A percentile compares a stretch with the other conserved stretches of the same genome.
phyloP scores from a whole-genome alignment of 2,888 invertebrate species.

The Ennomos erosarius region DNA sequence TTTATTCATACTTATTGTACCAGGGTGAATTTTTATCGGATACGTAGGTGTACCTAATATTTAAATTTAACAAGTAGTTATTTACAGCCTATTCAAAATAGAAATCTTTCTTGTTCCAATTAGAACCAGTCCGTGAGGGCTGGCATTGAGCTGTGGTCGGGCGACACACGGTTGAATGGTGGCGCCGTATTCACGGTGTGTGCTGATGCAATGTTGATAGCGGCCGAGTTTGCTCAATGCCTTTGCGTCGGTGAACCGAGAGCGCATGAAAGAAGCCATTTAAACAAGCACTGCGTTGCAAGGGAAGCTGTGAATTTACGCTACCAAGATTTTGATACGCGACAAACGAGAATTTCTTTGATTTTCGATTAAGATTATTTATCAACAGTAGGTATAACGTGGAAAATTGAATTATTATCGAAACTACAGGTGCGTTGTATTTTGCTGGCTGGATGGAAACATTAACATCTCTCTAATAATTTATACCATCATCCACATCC shows the following conservation, averaged over 20 bases:
- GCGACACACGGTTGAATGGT: slow-evolving; percentile 4
- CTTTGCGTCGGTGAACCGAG: background rate
- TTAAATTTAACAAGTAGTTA: too few species aligned
- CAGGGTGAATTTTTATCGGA: too few species aligned
- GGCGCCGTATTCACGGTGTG: slow-evolving; percentile 21
- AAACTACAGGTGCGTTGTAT: background rate
- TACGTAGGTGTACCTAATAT: too few species aligned
- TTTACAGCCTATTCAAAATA: too few species aligned
- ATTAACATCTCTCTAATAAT: too few species aligned
- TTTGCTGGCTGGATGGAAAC: too few species aligned
- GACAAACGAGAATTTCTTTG: background rate
- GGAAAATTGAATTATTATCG: background rate
- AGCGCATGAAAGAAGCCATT: slow-evolving; percentile 7
- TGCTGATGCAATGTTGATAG: slow-evolving; percentile 38
- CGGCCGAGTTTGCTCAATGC: slow-evolving; percentile 15
- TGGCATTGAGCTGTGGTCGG: background rate
- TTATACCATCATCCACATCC: too few species aligned
- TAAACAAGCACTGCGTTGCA: slow-evolving; percentile 2
- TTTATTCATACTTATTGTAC: too few species aligned
- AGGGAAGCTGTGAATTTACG: background rate
- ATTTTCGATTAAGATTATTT: background rate
- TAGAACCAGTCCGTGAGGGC: background rate
- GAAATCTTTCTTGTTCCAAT: background rate
- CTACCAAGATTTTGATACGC: background rate
- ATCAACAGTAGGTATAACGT: too few species aligned